Base-by-base conservation (phyloP, 2,797 vertebrate species). In the Balearica regulorum region DNA sequence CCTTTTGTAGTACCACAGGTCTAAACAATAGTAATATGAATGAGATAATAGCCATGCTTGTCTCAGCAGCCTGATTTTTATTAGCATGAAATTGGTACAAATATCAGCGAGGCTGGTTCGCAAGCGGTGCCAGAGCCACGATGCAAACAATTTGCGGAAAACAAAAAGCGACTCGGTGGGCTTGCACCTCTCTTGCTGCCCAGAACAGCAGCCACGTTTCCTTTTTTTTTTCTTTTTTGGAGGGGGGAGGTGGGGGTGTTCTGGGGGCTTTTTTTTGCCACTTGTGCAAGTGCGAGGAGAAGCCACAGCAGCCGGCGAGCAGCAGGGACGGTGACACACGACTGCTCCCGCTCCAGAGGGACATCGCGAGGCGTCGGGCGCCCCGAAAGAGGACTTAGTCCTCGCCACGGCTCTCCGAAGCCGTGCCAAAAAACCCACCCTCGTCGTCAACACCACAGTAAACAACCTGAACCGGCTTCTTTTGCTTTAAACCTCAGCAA, bases 81-180 rank as follows among this genome's bases (percentile, higher is more conserved):
- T 97, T 97, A 97, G 97, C 96, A 97, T 97, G 97, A 97, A 98
- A 97, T 97, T 96, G 97, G 96, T 97, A 97, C 97, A 98, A 98
- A 98, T 97, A 98, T 98, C 95, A 98, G 97, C 89, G 62, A 97
- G 97, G 94, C 96, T 49, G 76, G 93, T 77, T 97, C 29, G 35
- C 83, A 78, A 78, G 89, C 9, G 17, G 91, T 93, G 95, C 95
- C 89, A 91, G 90, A 93, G 94, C 86, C 95, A 61, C 11, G 75
- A 89, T n/a, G 96, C 97, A 96, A 97, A 94, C 83, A 84, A 78
- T 77, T 62, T 71, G 91, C 4, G 2, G 80, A 71, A 96, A 95
- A 94, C 91, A 64, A 96, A 94, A 96, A 80, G 75, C 71, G 6
- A 79, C 89, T 87, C 14, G 3, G 62, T 33, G 21, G 70, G 83